Base-by-base conservation (phyloP, 2,888 invertebrate genomes). In the Schizaphis graminum region DNA sequence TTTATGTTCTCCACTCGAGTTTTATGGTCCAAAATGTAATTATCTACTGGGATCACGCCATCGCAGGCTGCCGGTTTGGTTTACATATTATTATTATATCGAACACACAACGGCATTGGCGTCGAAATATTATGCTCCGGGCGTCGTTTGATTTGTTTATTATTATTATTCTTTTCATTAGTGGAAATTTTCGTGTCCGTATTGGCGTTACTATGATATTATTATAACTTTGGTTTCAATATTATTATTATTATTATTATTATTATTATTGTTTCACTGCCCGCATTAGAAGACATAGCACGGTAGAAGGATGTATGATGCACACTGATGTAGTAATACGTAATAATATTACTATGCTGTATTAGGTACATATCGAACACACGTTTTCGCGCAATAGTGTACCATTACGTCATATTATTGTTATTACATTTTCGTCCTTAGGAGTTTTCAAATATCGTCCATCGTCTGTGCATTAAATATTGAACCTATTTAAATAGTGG, bases 1-100 rank as follows among this genome's bases (percentile, higher is more conserved):
- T 86, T 91, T 91, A 91, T 86, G 57, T 47, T 41, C 91, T 56
- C 91, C 87, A 21, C 49, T 26, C 13, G 10, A n/a, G 49, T 77
- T n/a, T 61, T 49, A 35, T 57, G 61, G 86, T 87, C 35, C 28
- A 49, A 67, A 87, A 92, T 61, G 91, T 92, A 92, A 92, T 92
- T 92, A 88, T 87, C 67, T 41, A 13, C 44, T 1, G 47, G 41
- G 87, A 53, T 88, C 67, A 47, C 90, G 77, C 44, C 47, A 61
- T 47, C 57, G 85, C 88, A 26, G 35, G 77, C 84, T 56, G 91
- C 89, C 86, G n/a, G 57, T 91, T 85, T 47, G 87, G 87, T 67
- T 67, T 87, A 61, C 24, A 47, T 84, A 35, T 85, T 47, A 47
- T 47, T 47, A 47, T 47, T 86, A 44, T 26, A 28, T 49, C 86